Percentiles rank a stretch among this genome's conserved stretches.
Evolutionary conservation across 1,140 invertebrate species (phyloP).

Genomic region (Liolophura sinensis): DNA sequence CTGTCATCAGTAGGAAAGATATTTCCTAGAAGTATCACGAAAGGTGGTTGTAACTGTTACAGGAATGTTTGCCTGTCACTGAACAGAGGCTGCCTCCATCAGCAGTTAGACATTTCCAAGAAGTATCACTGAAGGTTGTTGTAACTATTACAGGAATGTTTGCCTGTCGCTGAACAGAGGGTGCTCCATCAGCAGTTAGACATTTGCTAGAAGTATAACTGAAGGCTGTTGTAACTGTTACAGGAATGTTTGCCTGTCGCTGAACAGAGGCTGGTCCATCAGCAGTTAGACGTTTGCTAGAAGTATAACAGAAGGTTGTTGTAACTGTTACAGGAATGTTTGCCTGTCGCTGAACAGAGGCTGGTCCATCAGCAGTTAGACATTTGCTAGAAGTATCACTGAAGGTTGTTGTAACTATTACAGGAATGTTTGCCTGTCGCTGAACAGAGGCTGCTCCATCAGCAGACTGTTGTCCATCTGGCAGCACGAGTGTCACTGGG

Average conservation of each 20-base stretch:
- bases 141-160: slow-evolving; percentile 47
- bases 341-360: slow-evolving; percentile 51
- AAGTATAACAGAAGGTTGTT: no score
- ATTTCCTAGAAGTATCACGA: no score
- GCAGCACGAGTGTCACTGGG: slow-evolving; percentile 59
- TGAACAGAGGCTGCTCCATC: slow-evolving; percentile 43
- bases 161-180: slow-evolving; percentile 51
- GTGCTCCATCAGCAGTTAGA: no score
- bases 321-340: slow-evolving; percentile 47
- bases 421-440: slow-evolving; percentile 55
- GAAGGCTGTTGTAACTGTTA: no score
- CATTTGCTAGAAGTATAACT: no score
- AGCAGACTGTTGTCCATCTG: slow-evolving; percentile 53
- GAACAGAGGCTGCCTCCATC: no score
- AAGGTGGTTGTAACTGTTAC: no score
- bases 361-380: slow-evolving; percentile 34
- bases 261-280: slow-evolving; percentile 43
- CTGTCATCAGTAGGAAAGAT: no score
- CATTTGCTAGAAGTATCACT: no score
- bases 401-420: slow-evolving; percentile 7
- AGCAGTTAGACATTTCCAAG: no score
- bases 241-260: slow-evolving; percentile 55
- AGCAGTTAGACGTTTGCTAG: no score
- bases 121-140: no score
- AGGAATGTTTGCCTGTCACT: slow-evolving; percentile 56